phyloP scores from a whole-genome alignment of 2,113 vertebrate genomes.

The Erythrolamprus reginae region DNA sequence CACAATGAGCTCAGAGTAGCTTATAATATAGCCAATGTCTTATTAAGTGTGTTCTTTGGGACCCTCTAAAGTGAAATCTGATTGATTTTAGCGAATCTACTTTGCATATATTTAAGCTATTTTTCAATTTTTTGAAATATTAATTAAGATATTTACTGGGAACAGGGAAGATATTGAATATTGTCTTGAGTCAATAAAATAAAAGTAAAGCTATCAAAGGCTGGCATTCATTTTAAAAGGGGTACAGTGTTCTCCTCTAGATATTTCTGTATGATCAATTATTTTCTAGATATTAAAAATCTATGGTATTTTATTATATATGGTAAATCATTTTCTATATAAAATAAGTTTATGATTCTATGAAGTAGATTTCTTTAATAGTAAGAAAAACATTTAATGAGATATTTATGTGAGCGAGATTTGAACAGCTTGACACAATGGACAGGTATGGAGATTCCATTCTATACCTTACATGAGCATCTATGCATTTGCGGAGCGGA shows the following conservation, averaged over 20 bases:
- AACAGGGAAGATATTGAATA: neutral
- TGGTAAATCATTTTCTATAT: too few relatives aligned
- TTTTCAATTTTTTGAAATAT: neutral
- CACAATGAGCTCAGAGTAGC: neutral
- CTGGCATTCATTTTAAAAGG: neutral
- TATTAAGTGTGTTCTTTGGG: neutral
- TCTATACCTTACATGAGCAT: too few relatives aligned
- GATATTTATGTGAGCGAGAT: too few relatives aligned
- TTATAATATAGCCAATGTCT: neutral
- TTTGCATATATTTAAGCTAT: neutral
- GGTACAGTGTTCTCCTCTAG: neutral
- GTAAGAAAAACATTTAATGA: neutral
- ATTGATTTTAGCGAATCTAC: neutral
- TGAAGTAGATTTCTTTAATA: too few relatives aligned
- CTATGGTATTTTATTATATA: too few relatives aligned
- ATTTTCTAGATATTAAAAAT: too few relatives aligned
- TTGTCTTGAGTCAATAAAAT: neutral
- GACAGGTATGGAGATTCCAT: too few relatives aligned
- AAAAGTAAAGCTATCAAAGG: neutral
- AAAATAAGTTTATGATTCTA: too few relatives aligned
- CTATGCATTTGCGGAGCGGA: too few relatives aligned
- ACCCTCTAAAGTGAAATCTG: neutral
- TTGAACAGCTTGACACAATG: too few relatives aligned
- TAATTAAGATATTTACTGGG: neutral
- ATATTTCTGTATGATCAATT: neutral